phyloP scores from a whole-genome alignment of 2,113 vertebrate species.

The Motacilla alba region DNA sequence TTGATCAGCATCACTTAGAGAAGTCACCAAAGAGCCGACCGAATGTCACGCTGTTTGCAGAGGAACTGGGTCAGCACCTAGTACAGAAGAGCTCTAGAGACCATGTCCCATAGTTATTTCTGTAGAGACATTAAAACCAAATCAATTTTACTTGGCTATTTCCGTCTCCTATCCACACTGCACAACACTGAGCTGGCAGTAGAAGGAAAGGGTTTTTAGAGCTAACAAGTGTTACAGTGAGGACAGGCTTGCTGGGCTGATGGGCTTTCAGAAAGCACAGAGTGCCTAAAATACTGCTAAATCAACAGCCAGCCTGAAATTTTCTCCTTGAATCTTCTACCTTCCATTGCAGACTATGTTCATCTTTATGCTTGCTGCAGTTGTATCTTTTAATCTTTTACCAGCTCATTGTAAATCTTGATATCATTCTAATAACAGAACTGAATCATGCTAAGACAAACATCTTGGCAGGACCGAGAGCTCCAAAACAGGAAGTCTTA shows the following conservation, averaged over 20 bases:
- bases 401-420: slow-evolving; percentile 12
- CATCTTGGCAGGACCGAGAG: background rate
- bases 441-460: slow-evolving; percentile 1
- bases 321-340: background rate
- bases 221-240: background rate
- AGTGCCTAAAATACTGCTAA: background rate
- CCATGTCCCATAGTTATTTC: background rate
- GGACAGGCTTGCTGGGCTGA: background rate
- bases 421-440: slow-evolving; percentile 28
- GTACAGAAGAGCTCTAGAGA: background rate
- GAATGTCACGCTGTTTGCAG: background rate
- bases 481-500: slow-evolving; percentile 39
- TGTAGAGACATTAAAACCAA: background rate
- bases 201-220: background rate
- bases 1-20: background rate
- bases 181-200: background rate
- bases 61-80: background rate
- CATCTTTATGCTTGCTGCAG: background rate
- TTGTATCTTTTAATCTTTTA: slow-evolving; percentile 21
- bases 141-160: background rate
- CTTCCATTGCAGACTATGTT: background rate
- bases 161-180: background rate
- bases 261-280: background rate
- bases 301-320: background rate
- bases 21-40: background rate